A percentile compares a stretch with the other conserved stretches of the same genome.
Conservation (phyloP, 92 coral and sea anemone genomes). For the Bergia sp. region DNA sequence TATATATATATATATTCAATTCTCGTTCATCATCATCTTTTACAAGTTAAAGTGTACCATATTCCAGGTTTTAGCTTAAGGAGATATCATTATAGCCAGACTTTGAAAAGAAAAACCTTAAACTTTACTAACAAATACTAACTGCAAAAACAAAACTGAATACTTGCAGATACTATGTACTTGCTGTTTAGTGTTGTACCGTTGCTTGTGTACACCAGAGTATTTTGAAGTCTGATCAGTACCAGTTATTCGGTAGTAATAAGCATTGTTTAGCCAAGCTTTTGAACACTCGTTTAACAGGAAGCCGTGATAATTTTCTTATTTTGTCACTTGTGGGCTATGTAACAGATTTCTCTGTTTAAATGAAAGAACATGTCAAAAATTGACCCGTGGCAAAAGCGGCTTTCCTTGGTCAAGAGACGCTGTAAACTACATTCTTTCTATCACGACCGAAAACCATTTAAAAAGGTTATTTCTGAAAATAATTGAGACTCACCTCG, state of each 20-base stretch:
- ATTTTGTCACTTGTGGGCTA: not conserved
- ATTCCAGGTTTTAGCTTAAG: not conserved
- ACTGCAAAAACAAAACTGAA: not conserved
- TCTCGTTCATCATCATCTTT: not conserved
- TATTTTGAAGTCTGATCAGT: not conserved
- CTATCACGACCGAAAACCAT: not conserved
- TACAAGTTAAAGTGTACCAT: not conserved
- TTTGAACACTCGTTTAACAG: not conserved
- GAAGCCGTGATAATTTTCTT: conserved; percentile 25
- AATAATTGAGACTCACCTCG: conserved; percentile 19
- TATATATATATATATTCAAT: too few species aligned
- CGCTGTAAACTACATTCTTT: conserved; percentile 3
- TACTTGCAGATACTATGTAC: not conserved
- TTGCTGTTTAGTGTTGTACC: not conserved
- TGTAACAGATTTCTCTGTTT: conserved; percentile 3
- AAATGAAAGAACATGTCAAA: conserved; percentile 37
- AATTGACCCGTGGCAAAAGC: conserved; percentile 37
- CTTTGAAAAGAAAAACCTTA: not conserved
- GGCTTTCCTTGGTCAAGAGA: not conserved
- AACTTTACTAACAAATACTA: not conserved
- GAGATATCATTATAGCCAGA: not conserved
- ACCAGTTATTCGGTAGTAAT: not conserved
- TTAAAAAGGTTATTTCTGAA: conserved; percentile 20
- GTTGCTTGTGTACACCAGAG: not conserved
- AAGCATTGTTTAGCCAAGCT: conserved; percentile 5